These are phyloP conservation scores for Glyphotaelius pellucidus DNA, from an alignment of 2,888 invertebrate species.

Conservation along the genomic window DNA sequence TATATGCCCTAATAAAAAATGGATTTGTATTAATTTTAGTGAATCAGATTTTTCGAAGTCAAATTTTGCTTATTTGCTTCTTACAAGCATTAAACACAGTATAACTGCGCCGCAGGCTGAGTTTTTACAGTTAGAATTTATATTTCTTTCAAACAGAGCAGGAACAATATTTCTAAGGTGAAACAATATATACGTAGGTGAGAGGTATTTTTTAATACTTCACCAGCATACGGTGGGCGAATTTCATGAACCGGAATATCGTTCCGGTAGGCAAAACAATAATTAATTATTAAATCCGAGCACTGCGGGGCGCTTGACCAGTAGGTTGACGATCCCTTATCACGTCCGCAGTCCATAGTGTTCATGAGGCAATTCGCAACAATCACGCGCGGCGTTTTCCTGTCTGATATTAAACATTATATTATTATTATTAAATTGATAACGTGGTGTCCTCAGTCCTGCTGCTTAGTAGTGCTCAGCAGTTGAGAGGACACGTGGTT, in stretches of 20 bases:
- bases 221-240: not conserved
- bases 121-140: too few relatives aligned
- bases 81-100: too few relatives aligned
- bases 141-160: not conserved
- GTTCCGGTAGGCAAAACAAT: not conserved
- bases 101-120: too few relatives aligned
- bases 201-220: not conserved
- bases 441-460: not conserved
- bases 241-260: not conserved
- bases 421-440: not conserved
- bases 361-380: not conserved
- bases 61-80: too few relatives aligned
- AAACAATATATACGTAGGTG: too few relatives aligned
- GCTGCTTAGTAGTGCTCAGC: not conserved
- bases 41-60: too few relatives aligned
- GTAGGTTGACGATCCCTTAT: not conserved
- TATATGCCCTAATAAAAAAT: too few relatives aligned
- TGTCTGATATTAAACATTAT: constrained; percentile 2
- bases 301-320: not conserved
- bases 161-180: not conserved
- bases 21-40: too few relatives aligned
- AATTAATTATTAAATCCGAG: not conserved
- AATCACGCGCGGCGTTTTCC: not conserved
- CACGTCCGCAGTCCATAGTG: not conserved
- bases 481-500: not conserved